Evolutionary conservation across 2,797 vertebrate genomes (phyloP).

Genomic region (Rhodeus uyekii): DNA sequence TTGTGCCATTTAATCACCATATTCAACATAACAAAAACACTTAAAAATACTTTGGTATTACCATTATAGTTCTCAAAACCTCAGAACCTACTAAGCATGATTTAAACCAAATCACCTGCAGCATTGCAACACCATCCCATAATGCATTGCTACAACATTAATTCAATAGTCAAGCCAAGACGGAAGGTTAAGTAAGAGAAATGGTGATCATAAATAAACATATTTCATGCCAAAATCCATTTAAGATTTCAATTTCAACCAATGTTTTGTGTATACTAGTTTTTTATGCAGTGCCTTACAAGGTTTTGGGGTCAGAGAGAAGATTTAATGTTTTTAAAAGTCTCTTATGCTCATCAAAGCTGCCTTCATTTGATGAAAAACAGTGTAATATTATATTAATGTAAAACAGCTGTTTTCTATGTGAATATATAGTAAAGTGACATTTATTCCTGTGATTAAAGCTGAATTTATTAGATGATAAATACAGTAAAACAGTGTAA

Average conservation of each 20-base stretch:
- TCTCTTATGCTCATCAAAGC: background rate
- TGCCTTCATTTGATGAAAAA: background rate
- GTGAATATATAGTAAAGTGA: background rate
- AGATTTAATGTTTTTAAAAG: background rate
- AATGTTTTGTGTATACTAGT: background rate
- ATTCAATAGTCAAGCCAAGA: background rate
- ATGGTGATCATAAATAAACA: background rate
- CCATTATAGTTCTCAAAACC: background rate
- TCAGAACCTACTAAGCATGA: background rate
- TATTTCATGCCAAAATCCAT: background rate
- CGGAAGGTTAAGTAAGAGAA: background rate
- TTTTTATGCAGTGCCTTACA: background rate
- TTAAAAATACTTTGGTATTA: background rate
- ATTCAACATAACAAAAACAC: background rate
- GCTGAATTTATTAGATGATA: no score
- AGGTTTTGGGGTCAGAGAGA: background rate
- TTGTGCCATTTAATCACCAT: slow-evolving; percentile 6
- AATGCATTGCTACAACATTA: background rate
- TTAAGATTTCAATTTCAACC: background rate
- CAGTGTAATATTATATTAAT: background rate
- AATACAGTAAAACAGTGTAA: background rate
- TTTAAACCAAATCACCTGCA: background rate
- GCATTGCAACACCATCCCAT: background rate
- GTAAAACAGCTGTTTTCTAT: no score
- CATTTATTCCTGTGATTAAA: background rate